phyloP scores from a whole-genome alignment of 1,140 invertebrate genomes.

The Diorhabda carinulata region DNA sequence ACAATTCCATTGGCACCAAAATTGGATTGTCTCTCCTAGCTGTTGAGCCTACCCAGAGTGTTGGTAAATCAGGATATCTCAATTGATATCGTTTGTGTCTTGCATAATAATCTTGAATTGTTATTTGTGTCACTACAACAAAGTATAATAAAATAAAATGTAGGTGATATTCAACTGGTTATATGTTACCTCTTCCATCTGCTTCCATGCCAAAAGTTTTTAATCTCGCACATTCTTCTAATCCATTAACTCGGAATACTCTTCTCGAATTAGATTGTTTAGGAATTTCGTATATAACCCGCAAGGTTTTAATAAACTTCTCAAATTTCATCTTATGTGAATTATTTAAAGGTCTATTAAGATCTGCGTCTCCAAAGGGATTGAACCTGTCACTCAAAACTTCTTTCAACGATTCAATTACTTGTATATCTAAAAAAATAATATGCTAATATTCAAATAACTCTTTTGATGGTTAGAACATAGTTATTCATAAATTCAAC shows the following conservation, averaged over 20 bases:
- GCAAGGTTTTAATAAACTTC: conserved; percentile 32
- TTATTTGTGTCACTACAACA: conserved; percentile 33
- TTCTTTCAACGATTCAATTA: not conserved
- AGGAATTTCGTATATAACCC: conserved; percentile 52
- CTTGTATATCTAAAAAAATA: not conserved
- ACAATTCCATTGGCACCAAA: conserved; percentile 59
- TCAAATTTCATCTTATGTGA: conserved; percentile 13
- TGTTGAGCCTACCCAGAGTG: conserved; percentile 57
- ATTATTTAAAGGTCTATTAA: not conserved
- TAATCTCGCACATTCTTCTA: conserved; percentile 43
- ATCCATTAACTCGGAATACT: conserved; percentile 52
- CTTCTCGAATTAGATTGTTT: conserved; percentile 44
- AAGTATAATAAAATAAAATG: not conserved
- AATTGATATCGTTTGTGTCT: conserved; percentile 50
- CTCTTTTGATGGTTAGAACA: too few species aligned
- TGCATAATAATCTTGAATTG: conserved; percentile 54
- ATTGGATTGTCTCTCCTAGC: conserved; percentile 48
- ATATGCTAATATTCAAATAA: too few species aligned
- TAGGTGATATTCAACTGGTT: too few species aligned
- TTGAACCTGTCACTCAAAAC: not conserved
- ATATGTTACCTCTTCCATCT: conserved; percentile 14
- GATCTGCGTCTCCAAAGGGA: not conserved
- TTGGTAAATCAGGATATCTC: conserved; percentile 55
- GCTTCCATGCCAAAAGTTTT: conserved; percentile 47
- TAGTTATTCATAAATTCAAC: too few species aligned